A percentile compares a stretch with the other conserved stretches of the same genome.
Conservation (phyloP, 2,113 vertebrate species). For the Misgurnus anguillicaudatus region DNA sequence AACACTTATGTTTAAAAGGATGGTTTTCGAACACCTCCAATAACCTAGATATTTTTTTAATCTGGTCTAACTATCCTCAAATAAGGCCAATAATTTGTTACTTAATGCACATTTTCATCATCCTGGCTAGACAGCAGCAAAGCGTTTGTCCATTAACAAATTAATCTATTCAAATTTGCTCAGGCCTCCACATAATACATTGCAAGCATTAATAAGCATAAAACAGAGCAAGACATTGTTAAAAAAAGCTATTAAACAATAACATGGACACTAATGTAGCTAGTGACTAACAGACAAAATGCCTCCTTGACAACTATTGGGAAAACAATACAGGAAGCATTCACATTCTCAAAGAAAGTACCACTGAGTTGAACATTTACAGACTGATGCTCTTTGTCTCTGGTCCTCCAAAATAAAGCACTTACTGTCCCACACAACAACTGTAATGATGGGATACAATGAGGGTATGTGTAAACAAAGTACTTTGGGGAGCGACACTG, state of each 20-base stretch:
- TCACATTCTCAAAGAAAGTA: constrained; percentile 30
- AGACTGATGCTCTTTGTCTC: constrained; percentile 37
- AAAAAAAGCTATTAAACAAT: neutral
- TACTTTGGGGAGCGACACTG: neutral
- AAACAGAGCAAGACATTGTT: no score
- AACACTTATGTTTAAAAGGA: no score
- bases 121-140: no score
- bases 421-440: constrained; percentile 36
- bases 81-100: no score
- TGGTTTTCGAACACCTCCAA: no score
- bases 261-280: neutral
- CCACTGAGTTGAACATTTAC: constrained; percentile 13
- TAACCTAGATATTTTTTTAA: no score
- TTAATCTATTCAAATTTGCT: no score
- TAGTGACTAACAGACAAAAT: neutral
- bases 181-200: no score
- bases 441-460: constrained; percentile 32
- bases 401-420: constrained; percentile 42
- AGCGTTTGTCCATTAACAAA: no score
- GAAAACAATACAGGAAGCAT: constrained; percentile 10
- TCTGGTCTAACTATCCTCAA: no score
- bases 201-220: no score
- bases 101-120: no score
- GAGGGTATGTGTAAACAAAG: constrained; percentile 5
- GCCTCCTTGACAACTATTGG: neutral